Percentiles rank a stretch among this genome's conserved stretches.
These are phyloP conservation scores for Acrobasis repandana DNA, from an alignment of 2,888 invertebrate genomes.

Conservation along the genomic window DNA sequence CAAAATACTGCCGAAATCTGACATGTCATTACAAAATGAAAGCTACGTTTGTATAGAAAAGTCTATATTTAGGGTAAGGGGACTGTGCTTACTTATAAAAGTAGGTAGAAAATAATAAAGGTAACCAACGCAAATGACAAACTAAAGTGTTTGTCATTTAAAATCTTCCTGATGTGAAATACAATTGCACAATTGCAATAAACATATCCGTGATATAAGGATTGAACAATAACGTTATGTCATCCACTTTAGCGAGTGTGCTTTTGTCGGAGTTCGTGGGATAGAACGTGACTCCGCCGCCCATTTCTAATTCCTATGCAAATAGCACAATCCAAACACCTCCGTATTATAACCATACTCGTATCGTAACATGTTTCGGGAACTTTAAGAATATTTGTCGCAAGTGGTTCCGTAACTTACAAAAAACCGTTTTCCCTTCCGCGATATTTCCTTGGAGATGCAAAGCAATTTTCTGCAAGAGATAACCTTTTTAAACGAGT, in stretches of 20 bases:
- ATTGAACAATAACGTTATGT: constrained; percentile 12
- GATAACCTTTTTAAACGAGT: constrained; percentile 69
- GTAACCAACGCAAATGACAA: too few species aligned
- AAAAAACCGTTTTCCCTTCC: constrained; percentile 61
- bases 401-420: constrained; percentile 59
- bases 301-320: constrained; percentile 21
- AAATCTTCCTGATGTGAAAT: not conserved
- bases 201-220: not conserved
- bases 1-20: too few species aligned
- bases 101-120: too few species aligned
- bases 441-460: constrained; percentile 77
- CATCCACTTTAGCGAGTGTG: constrained; percentile 14
- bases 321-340: constrained; percentile 18
- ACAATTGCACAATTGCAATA: constrained; percentile 16
- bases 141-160: too few species aligned
- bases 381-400: constrained; percentile 46
- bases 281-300: constrained; percentile 15
- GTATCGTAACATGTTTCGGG: constrained; percentile 28
- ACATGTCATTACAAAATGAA: too few species aligned
- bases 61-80: too few species aligned
- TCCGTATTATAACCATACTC: constrained; percentile 15
- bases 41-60: too few species aligned
- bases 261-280: constrained; percentile 13
- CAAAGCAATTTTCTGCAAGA: constrained; percentile 78
- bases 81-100: too few species aligned